Percentiles rank a stretch among this genome's conserved stretches.
phyloP scores from a whole-genome alignment of 2,888 invertebrate genomes.

The Drosophila macrothrix region DNA sequence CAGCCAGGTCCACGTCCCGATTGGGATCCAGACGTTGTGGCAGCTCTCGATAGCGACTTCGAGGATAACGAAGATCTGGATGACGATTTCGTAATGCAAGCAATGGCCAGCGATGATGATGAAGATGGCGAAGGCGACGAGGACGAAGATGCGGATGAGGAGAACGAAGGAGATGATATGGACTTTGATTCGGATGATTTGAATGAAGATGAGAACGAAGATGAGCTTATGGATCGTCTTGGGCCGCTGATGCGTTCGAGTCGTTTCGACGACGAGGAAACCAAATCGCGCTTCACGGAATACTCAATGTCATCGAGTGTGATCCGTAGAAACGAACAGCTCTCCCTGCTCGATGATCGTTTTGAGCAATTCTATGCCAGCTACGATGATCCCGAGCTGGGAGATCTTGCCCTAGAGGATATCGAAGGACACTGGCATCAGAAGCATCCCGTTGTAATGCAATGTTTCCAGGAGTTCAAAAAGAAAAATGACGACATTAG shows the following conservation, averaged over 20 bases:
- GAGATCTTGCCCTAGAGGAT: slow-evolving; percentile 95
- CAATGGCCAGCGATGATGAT: slow-evolving; percentile 84
- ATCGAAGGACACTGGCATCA: slow-evolving; percentile 88
- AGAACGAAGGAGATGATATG: slow-evolving; percentile 63
- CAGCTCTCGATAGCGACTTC: slow-evolving; percentile 97
- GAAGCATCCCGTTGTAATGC: slow-evolving; percentile 88
- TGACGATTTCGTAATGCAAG: slow-evolving; percentile 95
- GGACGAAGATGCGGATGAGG: slow-evolving; percentile 67
- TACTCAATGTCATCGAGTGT: slow-evolving; percentile 98
- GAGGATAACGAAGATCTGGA: slow-evolving; percentile 94
- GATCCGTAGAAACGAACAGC: slow-evolving; percentile 92
- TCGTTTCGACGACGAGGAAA: slow-evolving; percentile 88
- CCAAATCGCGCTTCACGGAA: slow-evolving; percentile 94
- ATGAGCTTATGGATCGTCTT: slow-evolving; percentile 84
- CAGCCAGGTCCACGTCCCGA: slow-evolving; percentile 88
- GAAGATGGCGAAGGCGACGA: slow-evolving; percentile 67
- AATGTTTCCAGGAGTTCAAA: slow-evolving; percentile 91
- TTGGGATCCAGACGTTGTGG: slow-evolving; percentile 96
- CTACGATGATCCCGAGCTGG: slow-evolving; percentile 95
- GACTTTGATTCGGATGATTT: slow-evolving; percentile 78
- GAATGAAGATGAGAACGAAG: slow-evolving; percentile 85
- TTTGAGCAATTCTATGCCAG: slow-evolving; percentile 94
- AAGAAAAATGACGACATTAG: slow-evolving; percentile 86
- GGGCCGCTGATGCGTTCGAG: slow-evolving; percentile 85
- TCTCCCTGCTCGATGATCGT: slow-evolving; percentile 92